These are phyloP conservation scores for Amphiprion percula DNA, from an alignment of 2,113 vertebrate species.

Conservation along the genomic window DNA sequence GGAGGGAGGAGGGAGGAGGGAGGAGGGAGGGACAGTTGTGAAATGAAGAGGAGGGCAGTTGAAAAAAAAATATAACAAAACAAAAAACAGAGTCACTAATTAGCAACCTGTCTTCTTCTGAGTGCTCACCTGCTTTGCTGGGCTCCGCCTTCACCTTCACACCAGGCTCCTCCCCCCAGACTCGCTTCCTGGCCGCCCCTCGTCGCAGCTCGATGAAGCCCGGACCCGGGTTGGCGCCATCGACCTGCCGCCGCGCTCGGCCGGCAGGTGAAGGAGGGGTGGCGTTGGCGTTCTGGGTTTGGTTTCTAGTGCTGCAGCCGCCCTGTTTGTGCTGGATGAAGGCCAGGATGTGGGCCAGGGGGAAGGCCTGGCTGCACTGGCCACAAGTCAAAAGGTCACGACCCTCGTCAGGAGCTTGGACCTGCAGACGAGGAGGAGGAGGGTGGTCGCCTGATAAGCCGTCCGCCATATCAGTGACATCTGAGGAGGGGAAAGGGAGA, in stretches of 20 bases:
- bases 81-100: constrained; percentile 80
- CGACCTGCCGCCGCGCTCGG: constrained; percentile 33
- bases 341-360: constrained; percentile 85
- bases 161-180: constrained; percentile 71
- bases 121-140: constrained; percentile 80
- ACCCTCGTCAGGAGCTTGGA: constrained; percentile 34
- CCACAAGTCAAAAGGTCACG: constrained; percentile 86
- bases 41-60: constrained; percentile 57
- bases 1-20: background rate
- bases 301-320: constrained; percentile 65
- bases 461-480: constrained; percentile 57
- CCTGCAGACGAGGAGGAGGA: constrained; percentile 29
- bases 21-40: constrained; percentile 42
- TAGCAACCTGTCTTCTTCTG: constrained; percentile 72
- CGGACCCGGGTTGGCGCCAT: constrained; percentile 36
- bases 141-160: constrained; percentile 75
- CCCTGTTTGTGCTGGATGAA: constrained; percentile 89
- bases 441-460: constrained; percentile 40
- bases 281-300: constrained; percentile 26
- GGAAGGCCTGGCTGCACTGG: constrained; percentile 85
- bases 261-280: constrained; percentile 83
- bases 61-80: constrained; percentile 55
- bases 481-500: constrained; percentile 49
- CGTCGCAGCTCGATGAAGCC: constrained; percentile 82
- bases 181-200: constrained; percentile 49